A percentile compares a stretch with the other conserved stretches of the same genome.
Conservation (phyloP, 2,113 vertebrate species). For the Baryphthengus martii region DNA sequence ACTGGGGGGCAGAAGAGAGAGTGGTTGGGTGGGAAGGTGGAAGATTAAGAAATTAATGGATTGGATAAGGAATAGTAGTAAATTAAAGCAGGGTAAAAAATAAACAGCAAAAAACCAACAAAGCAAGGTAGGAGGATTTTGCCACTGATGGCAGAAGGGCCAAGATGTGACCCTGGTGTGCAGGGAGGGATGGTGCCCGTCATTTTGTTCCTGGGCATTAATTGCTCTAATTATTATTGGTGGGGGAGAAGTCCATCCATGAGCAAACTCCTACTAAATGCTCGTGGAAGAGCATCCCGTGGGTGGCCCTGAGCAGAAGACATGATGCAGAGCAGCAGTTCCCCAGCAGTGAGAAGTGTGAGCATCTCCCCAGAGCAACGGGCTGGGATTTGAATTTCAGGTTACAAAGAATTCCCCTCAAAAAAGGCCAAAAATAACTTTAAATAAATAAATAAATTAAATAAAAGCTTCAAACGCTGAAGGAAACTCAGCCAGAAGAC, state of each 20-base stretch:
- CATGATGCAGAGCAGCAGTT: not conserved
- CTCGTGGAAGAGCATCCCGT: rapidly evolving
- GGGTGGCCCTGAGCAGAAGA: not conserved
- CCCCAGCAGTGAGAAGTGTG: not conserved
- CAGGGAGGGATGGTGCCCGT: not conserved
- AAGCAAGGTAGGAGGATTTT: not conserved
- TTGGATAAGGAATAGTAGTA: not conserved
- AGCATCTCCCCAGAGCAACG: not conserved
- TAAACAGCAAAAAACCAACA: too few species aligned
- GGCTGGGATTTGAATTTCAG: not conserved
- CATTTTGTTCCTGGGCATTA: not conserved
- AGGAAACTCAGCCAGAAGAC: not conserved
- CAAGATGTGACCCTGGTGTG: not conserved
- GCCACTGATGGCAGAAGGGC: not conserved
- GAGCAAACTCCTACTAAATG: not conserved
- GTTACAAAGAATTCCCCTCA: not conserved
- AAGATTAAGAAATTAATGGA: not conserved
- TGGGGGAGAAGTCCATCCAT: not conserved
- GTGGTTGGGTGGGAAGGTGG: not conserved
- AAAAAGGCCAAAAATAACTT: not conserved
- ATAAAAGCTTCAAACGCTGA: not conserved
- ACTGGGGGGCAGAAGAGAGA: not conserved
- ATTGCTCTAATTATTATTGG: not conserved
- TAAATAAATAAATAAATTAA: not conserved
- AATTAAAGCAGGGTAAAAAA: not conserved